Evolutionary conservation across 2,113 vertebrate genomes (phyloP).

Genomic region (Aegotheles bennettii): DNA sequence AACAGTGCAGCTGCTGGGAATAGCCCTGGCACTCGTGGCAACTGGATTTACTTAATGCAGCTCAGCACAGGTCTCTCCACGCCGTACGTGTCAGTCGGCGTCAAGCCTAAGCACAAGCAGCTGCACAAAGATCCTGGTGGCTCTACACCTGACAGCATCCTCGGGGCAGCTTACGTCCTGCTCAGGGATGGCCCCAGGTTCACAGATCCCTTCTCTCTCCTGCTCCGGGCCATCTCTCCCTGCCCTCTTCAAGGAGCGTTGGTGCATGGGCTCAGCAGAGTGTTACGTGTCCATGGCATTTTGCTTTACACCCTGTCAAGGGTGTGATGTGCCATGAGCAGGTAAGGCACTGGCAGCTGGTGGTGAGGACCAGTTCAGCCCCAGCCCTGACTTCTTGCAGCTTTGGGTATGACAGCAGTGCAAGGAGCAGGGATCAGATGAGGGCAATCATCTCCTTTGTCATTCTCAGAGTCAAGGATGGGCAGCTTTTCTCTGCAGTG

Average conservation of each 20-base stretch:
- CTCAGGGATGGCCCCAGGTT: background rate
- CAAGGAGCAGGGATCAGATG: background rate
- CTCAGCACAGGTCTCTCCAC: background rate
- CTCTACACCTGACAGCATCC: background rate
- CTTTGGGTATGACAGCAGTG: background rate
- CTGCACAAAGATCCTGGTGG: background rate
- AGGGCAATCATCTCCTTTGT: background rate
- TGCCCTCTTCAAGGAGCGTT: background rate
- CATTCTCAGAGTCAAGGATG: background rate
- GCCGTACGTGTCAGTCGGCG: rapidly evolving
- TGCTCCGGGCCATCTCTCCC: no score
- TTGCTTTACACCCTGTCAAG: background rate
- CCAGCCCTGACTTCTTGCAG: background rate
- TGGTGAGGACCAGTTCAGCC: background rate
- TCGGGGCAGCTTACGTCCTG: background rate
- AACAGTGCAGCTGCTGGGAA: background rate
- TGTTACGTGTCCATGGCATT: background rate
- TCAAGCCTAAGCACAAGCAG: background rate
- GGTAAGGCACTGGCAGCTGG: background rate
- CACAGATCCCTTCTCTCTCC: background rate
- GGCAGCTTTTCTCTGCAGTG: background rate
- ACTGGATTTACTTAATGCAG: background rate
- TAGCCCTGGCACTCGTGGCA: background rate
- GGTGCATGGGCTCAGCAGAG: background rate
- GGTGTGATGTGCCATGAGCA: rapidly evolving